Conservation (phyloP, 2,113 vertebrate species). For the Pseudorasbora parva region DNA sequence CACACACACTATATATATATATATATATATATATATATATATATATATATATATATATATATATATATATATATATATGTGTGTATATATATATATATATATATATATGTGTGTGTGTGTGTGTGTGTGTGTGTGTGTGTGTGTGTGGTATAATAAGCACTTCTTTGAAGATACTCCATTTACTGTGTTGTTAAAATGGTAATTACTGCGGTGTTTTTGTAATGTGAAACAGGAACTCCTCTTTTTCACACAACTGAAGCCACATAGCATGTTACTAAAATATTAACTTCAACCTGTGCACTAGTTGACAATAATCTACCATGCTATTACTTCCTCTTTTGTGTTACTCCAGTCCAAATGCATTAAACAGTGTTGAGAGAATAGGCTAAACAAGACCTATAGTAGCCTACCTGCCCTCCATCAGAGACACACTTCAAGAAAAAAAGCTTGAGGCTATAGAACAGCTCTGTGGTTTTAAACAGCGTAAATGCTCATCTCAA, state of each 20-base stretch:
- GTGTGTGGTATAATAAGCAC: no score
- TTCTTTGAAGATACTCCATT: background rate
- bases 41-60: no score
- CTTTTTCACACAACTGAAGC: background rate
- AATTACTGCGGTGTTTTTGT: background rate
- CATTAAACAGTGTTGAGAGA: no score
- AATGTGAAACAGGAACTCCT: background rate
- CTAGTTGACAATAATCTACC: background rate
- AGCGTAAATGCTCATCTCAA: background rate
- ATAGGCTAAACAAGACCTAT: background rate
- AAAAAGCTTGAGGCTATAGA: background rate
- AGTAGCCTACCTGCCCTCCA: background rate
- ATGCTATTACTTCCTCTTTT: background rate
- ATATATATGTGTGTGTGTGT: no score
- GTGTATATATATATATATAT: no score
- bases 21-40: no score
- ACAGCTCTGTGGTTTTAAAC: conserved; percentile 14
- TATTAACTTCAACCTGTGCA: background rate
- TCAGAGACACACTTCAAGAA: background rate
- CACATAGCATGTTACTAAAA: background rate
- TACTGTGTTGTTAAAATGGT: no score
- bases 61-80: no score
- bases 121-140: no score
- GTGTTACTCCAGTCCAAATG: background rate
- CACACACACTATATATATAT: no score